A percentile compares a stretch with the other conserved stretches of the same genome.
Evolutionary conservation across 2,888 invertebrate species (phyloP).

Genomic region (Drosophila anomelani): DNA sequence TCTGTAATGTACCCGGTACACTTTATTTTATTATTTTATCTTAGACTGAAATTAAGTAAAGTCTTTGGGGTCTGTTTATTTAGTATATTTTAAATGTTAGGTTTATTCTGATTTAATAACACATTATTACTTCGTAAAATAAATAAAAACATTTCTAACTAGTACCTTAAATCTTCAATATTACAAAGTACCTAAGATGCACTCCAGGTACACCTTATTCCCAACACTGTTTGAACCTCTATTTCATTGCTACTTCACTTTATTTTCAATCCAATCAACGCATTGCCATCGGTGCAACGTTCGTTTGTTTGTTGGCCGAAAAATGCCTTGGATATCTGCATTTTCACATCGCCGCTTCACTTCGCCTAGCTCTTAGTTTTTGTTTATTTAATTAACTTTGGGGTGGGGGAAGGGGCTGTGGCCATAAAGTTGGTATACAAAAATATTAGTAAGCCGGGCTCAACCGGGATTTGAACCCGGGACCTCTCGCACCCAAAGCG

Average conservation of each 20-base stretch:
- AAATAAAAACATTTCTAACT: not conserved
- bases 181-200: not conserved
- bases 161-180: not conserved
- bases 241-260: conserved; percentile 19
- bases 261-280: conserved; percentile 58
- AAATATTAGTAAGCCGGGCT: conserved; percentile 70
- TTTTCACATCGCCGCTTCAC: conserved; percentile 61
- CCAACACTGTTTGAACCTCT: conserved; percentile 14
- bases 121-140: not conserved
- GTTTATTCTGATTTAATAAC: not conserved
- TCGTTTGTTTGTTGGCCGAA: conserved; percentile 52
- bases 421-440: conserved; percentile 32
- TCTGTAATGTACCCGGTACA: not conserved
- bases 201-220: conserved; percentile 6
- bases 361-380: conserved; percentile 48
- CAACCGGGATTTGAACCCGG: conserved; percentile 85
- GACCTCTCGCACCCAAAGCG: conserved; percentile 85
- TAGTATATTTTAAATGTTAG: not conserved
- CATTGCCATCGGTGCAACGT: conserved; percentile 59
- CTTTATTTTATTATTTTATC: not conserved
- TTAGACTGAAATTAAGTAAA: no score
- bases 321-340: conserved; percentile 59
- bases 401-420: conserved; percentile 1
- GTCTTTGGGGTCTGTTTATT: no score
- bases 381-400: conserved; percentile 65